phyloP scores from a whole-genome alignment of 1,140 invertebrate genomes.

The Rhizoglyphus robini region DNA sequence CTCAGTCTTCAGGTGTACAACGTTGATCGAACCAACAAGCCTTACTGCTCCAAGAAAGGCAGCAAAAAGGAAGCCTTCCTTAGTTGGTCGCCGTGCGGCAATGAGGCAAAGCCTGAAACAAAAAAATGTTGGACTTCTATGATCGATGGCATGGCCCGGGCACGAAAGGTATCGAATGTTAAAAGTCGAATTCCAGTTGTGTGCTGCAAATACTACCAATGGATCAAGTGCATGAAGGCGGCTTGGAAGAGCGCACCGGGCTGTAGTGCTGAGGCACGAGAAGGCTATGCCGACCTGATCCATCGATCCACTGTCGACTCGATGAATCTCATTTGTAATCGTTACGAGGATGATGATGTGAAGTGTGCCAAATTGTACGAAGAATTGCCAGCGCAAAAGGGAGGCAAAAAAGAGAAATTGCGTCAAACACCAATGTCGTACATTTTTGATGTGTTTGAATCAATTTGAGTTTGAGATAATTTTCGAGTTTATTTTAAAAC shows the following conservation, averaged over 20 bases:
- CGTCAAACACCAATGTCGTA: slow-evolving; percentile 10
- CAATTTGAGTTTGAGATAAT: slow-evolving; percentile 17
- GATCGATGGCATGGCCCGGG: slow-evolving; percentile 1
- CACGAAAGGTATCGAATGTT: slow-evolving; percentile 9
- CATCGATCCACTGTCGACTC: slow-evolving; percentile 16
- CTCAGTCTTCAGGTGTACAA: slow-evolving; percentile 10
- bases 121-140: slow-evolving; percentile 14
- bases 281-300: slow-evolving; percentile 2
- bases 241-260: neutral
- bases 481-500: no score
- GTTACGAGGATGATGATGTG: slow-evolving; percentile 4
- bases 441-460: slow-evolving; percentile 18
- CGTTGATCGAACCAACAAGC: slow-evolving; percentile 9
- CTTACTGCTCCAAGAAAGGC: slow-evolving; percentile 17
- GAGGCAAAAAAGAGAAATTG: neutral
- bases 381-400: slow-evolving; percentile 9
- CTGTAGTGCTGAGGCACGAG: neutral
- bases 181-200: slow-evolving; percentile 13
- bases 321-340: slow-evolving; percentile 18
- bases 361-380: slow-evolving; percentile 1
- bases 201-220: slow-evolving; percentile 11
- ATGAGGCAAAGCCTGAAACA: slow-evolving; percentile 14
- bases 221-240: slow-evolving; percentile 9
- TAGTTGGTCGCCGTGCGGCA: slow-evolving; percentile 2
- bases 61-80: slow-evolving; percentile 4